Conservation (phyloP, 1,140 invertebrate genomes). For the Meloidogyne exigua region DNA sequence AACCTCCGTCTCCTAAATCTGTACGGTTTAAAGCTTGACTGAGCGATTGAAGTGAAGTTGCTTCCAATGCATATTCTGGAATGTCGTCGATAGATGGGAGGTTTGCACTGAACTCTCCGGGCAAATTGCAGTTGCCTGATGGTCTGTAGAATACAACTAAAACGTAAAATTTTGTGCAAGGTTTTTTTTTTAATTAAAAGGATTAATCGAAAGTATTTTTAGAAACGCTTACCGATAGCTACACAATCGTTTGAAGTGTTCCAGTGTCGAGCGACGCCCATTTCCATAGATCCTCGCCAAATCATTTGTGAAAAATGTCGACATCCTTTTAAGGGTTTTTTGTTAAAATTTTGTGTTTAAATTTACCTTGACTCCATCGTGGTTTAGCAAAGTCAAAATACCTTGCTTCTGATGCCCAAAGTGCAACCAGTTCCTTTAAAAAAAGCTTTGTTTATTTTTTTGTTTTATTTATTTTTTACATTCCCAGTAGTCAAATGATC, state of each 20-base stretch:
- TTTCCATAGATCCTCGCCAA: constrained; percentile 76
- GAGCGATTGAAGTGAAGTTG: constrained; percentile 36
- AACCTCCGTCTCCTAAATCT: constrained; percentile 34
- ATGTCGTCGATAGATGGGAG: constrained; percentile 47
- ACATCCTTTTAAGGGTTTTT: constrained; percentile 47
- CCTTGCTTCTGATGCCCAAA: constrained; percentile 47
- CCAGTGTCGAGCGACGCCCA: constrained; percentile 73
- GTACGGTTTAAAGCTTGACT: constrained; percentile 44
- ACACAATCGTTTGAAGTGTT: constrained; percentile 60
- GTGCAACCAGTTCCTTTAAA: constrained; percentile 50
- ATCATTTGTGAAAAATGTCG: constrained; percentile 84
- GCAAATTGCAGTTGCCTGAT: constrained; percentile 55
- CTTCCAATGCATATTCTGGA: constrained; percentile 39
- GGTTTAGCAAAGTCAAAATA: constrained; percentile 58
- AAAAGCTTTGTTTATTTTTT: neutral
- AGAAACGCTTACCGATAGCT: constrained; percentile 45
- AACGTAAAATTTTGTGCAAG: neutral
- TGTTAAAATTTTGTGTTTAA: neutral
- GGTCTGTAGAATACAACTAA: constrained; percentile 61
- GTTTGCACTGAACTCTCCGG: constrained; percentile 60
- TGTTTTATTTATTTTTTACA: neutral
- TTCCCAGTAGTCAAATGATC: constrained; percentile 59
- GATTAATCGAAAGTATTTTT: no score
- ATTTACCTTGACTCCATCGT: constrained; percentile 55
- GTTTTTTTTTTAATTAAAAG: no score